Percentiles rank a stretch among this genome's conserved stretches.
Conservation (phyloP, 2,797 vertebrate species). For the Cryptoprocta ferox region DNA sequence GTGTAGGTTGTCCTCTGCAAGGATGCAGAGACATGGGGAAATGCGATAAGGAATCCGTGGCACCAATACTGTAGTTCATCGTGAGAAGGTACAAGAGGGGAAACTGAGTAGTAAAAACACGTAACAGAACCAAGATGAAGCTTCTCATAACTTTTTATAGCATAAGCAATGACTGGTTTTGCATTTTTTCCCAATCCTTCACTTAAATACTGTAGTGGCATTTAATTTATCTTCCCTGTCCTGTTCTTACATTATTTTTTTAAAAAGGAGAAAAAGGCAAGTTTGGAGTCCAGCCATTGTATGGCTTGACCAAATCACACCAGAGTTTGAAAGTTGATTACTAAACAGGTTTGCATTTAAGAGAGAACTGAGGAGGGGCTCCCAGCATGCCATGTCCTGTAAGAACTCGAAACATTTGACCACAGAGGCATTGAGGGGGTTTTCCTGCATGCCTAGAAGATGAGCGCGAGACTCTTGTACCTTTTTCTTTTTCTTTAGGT, state of each 20-base stretch:
- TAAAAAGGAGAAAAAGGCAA: constrained; percentile 52
- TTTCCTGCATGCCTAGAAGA: constrained; percentile 24
- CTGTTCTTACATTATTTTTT: constrained; percentile 67
- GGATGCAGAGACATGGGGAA: constrained; percentile 52
- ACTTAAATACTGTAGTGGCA: constrained; percentile 82
- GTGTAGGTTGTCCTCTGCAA: constrained; percentile 56
- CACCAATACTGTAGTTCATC: constrained; percentile 64
- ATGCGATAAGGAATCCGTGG: constrained; percentile 51
- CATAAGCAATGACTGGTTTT: constrained; percentile 82
- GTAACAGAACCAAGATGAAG: constrained; percentile 73
- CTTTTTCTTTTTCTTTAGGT: constrained; percentile 72
- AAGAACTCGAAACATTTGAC: constrained; percentile 54
- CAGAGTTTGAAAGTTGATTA: constrained; percentile 57
- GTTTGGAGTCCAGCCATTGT: constrained; percentile 47
- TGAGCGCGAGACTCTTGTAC: background rate
- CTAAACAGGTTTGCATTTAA: constrained; percentile 61
- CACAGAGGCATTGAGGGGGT: constrained; percentile 21
- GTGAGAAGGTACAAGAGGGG: constrained; percentile 71
- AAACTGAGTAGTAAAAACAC: constrained; percentile 49
- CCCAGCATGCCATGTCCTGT: constrained; percentile 69
- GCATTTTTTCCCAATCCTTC: constrained; percentile 83
- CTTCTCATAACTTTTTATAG: constrained; percentile 77
- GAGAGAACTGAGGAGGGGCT: constrained; percentile 61
- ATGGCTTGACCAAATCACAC: constrained; percentile 65
- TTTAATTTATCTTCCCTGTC: constrained; percentile 79